Evolutionary conservation across 2,113 vertebrate genomes (phyloP), one percentile per base, ranked within the genome.

Genomic region (Arvicanthis niloticus): DNA sequence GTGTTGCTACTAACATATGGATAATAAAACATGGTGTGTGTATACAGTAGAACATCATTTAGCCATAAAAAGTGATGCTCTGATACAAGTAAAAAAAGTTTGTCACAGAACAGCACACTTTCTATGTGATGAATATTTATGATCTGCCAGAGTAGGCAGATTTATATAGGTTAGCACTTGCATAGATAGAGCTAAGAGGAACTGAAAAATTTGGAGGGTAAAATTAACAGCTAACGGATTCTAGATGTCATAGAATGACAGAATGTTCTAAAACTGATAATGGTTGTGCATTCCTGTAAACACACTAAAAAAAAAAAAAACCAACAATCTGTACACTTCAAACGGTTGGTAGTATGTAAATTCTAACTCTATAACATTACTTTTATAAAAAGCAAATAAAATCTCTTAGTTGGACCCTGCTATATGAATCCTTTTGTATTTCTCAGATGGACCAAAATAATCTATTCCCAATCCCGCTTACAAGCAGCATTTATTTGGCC

Each of bases 401-500:
- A 8, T 40, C 48, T 37, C 56, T 76, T 37, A 82, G 34, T 65
- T 81, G 6, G 78, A 88, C 40, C 37, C 67, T 91, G n/a, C 1
- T 68, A 40, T 31, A 42, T 34, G 40, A 91, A n/a, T 75, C 62
- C 77, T 91, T 77, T 37, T n/a, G 9, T 77, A 81, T 15, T 40
- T 65, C 19, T 37, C 60, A 56, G 56, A 9, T 13, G 68, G 56
- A 94, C 92, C 90, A 97, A 19, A 88, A 97, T 73, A 24, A 0
- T 3, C 65, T 75, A 78, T 81, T 86, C 82, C 85, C 65, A 94
- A 87, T 21, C 21, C 65, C 67, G 91, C 75, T 90, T 90, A 6
- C 88, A 53, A 26, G 93, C 89, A 98, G 90, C 95, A 93, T 31
- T 93, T 94, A 91, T 76, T 86, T 88, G 88, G 92, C 95, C 97